phyloP scores from a whole-genome alignment of 2,797 vertebrate species.

The Sciurus carolinensis region DNA sequence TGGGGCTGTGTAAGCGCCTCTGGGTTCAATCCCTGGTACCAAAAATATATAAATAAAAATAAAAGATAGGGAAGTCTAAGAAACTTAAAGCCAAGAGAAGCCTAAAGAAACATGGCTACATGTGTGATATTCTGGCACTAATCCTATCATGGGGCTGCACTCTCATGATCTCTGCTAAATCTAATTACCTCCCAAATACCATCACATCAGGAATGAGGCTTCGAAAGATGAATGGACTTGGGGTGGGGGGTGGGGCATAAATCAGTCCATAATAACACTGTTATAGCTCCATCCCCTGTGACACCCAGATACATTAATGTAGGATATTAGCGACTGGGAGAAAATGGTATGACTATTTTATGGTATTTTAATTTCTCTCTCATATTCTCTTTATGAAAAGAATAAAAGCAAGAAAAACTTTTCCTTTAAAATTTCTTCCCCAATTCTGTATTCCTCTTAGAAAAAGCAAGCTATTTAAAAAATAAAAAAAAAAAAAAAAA shows the following conservation, averaged over 20 bases:
- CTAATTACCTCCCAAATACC: background rate
- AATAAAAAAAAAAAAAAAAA: no score
- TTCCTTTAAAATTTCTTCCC: background rate
- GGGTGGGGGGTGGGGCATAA: background rate
- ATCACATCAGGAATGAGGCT: background rate
- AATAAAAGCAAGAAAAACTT: background rate
- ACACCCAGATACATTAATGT: background rate
- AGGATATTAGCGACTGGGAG: background rate
- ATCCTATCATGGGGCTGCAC: background rate
- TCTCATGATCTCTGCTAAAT: background rate
- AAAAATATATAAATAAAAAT: no score
- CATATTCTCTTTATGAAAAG: background rate
- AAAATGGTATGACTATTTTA: background rate
- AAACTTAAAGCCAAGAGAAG: no score
- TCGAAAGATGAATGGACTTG: background rate
- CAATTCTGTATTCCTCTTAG: conserved; percentile 15
- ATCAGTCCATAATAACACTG: background rate
- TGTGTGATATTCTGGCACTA: background rate
- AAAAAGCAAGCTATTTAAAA: conserved; percentile 18
- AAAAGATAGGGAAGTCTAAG: no score
- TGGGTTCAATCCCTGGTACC: no score
- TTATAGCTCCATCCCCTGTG: background rate
- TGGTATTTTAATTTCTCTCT: background rate
- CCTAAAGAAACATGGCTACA: no score
- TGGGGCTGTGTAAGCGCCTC: no score